These are phyloP conservation scores for Athene noctua DNA, from an alignment of 2,113 vertebrate genomes.

Conservation along the genomic window DNA sequence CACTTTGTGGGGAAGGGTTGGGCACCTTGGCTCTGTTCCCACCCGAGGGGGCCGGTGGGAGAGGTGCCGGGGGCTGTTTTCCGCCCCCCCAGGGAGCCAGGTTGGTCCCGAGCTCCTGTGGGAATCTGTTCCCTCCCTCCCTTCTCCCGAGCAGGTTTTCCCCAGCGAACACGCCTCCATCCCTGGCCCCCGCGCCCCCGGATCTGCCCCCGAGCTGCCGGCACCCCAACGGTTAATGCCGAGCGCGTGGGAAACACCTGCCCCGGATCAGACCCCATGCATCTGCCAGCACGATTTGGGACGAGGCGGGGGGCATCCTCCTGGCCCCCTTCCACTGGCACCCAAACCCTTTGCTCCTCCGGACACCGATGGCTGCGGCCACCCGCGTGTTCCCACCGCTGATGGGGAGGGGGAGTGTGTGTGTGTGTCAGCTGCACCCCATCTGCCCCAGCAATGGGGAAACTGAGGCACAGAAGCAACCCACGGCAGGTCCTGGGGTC, in stretches of 20 bases:
- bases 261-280: not conserved
- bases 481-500: not conserved
- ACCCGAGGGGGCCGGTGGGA: not conserved
- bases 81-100: not conserved
- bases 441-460: not conserved
- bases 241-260: constrained; percentile 37
- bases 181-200: not conserved
- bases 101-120: not conserved
- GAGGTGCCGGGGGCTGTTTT: not conserved
- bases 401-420: no score
- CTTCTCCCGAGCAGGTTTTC: constrained; percentile 6
- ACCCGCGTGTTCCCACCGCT: rapidly evolving
- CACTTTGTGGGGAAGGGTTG: not conserved
- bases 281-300: not conserved
- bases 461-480: not conserved
- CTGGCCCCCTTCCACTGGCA: not conserved
- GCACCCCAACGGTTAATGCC: not conserved
- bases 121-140: constrained; percentile 7
- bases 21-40: not conserved
- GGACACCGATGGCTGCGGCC: rapidly evolving
- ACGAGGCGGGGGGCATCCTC: not conserved
- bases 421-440: not conserved
- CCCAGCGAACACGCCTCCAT: not conserved
- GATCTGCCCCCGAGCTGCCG: not conserved
- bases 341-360: not conserved